These are phyloP conservation scores for Lithobius niger DNA, from an alignment of 1,140 invertebrate species.

Conservation along the genomic window DNA sequence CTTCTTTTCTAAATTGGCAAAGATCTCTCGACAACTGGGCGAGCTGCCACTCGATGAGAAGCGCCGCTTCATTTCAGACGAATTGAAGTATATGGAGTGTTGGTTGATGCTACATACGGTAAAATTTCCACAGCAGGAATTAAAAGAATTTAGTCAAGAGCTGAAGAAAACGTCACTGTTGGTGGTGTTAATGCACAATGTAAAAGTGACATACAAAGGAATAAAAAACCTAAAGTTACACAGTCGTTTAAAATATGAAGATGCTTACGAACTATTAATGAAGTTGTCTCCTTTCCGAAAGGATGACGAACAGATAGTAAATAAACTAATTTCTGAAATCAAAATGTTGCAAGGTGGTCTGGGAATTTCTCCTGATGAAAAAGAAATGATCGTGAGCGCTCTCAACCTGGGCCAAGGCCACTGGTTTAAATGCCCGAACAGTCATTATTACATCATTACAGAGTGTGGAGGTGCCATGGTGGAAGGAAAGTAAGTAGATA, in stretches of 20 bases:
- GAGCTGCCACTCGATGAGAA: background rate
- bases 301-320: background rate
- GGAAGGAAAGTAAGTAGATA: background rate
- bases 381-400: slow-evolving; percentile 42
- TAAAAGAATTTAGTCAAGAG: background rate
- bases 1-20: background rate
- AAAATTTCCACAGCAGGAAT: background rate
- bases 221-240: background rate
- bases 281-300: background rate
- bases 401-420: slow-evolving; percentile 45
- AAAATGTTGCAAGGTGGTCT: slow-evolving; percentile 14
- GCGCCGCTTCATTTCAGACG: too few species aligned
- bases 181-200: background rate
- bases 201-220: background rate
- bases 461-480: slow-evolving; percentile 26
- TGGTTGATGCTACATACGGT: background rate
- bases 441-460: slow-evolving; percentile 51
- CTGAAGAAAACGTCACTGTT: background rate
- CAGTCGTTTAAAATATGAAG: background rate
- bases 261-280: background rate
- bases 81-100: background rate
- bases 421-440: slow-evolving; percentile 62
- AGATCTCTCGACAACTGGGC: background rate
- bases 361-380: slow-evolving; percentile 39
- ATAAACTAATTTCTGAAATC: background rate